Base-by-base conservation (phyloP, 2,797 vertebrate species). In the Hippopotamyrus pictus region DNA sequence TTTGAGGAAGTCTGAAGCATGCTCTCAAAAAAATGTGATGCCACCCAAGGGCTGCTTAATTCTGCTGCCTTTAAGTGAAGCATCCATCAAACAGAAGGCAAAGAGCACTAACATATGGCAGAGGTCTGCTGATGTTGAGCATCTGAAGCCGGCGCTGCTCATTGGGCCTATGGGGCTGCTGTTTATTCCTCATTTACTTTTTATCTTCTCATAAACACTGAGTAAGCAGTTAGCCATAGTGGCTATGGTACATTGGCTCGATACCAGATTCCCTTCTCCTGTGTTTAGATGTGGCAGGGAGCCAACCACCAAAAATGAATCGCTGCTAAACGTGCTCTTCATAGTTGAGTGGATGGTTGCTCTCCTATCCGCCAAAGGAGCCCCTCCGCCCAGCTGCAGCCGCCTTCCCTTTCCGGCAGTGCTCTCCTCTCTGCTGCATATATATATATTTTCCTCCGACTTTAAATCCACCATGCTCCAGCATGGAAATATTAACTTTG, bases 401-500 rank as follows among this genome's bases (percentile, higher is more conserved):
- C 11, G 6, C 41, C 17, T 79, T 44, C 76, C 19, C 76, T 41
- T 82, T n/a, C 76, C 17, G 19, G 7, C 41, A 82, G 76, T n/a
- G 76, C 46, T 22, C 46, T 29, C 82, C 82, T 17, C 82, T 14
- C 46, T 25, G 22, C 46, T 3, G 48, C 82, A 14, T 22, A 12
- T 51, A 82, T 33, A 84, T 46, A 85, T 46, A 17, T 29, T 22
- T 51, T 1, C 44, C 44, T 25, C 82, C 1, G 44, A 85, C n/a
- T 57, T 51, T 19, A 57, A 87, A 87, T 87, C 53, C 29, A 19
- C 25, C 29, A 11, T 37, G 86, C 33, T 57, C 48, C 86, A 87
- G 51, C 86, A 41, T 87, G 86, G 86, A 87, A 87, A 87, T 87
- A 41, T 87, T 87, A 87, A 57, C 51, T 41, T 41, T 87, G 86